Percentiles rank a stretch among this genome's conserved stretches.
Conservation (phyloP, 2,113 vertebrate species). For the Dipodomys ordii region DNA sequence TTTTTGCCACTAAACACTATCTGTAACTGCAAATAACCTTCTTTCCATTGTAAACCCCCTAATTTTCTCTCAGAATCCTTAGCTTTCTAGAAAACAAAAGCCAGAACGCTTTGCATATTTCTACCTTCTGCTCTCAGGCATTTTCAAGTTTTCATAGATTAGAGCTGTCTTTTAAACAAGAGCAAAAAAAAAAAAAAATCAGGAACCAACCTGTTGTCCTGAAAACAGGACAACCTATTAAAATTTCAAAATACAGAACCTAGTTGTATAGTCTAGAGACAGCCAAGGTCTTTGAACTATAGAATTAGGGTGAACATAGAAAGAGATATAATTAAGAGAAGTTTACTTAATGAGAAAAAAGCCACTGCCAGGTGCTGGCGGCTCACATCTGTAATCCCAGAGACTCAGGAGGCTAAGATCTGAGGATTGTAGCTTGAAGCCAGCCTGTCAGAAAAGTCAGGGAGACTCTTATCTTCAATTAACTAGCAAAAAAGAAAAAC, state of each 20-base stretch:
- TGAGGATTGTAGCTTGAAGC: no score
- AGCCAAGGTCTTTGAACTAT: background rate
- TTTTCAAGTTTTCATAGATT: background rate
- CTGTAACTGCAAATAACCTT: slow-evolving; percentile 33
- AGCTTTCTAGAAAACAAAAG: slow-evolving; percentile 45
- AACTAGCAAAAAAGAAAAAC: no score
- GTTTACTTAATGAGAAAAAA: background rate
- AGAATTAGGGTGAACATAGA: background rate
- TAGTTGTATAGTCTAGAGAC: background rate
- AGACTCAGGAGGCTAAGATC: no score
- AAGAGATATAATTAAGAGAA: background rate
- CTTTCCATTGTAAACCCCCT: slow-evolving; percentile 37
- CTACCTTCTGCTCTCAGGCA: background rate
- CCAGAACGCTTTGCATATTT: background rate
- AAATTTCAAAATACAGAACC: slow-evolving; percentile 23
- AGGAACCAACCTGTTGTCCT: no score
- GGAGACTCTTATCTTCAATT: no score
- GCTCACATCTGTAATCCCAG: no score
- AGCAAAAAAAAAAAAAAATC: background rate
- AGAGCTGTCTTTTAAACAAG: slow-evolving; percentile 22
- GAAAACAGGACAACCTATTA: background rate
- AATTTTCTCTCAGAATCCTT: slow-evolving; percentile 53
- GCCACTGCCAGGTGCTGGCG: no score
- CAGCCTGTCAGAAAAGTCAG: no score
- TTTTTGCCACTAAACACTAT: slow-evolving; percentile 35